Conservation (phyloP, 2,888 invertebrate species). For the Phortica magna region DNA sequence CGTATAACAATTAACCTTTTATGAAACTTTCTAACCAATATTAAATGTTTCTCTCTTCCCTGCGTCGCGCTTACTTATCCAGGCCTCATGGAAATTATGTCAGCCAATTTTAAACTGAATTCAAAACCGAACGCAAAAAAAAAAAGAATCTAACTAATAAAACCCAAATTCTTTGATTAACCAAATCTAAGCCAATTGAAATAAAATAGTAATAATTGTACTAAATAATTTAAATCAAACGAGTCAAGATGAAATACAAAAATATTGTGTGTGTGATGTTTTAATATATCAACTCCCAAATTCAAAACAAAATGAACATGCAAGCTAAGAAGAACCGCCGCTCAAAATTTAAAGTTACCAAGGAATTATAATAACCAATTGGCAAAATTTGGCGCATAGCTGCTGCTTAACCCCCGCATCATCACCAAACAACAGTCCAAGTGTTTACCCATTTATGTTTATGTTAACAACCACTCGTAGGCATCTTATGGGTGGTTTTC, state of each 20-base stretch:
- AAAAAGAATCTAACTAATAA: constrained; percentile 36
- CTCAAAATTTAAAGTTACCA: constrained; percentile 56
- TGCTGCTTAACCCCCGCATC: constrained; percentile 26
- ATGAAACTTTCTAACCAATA: constrained; percentile 12
- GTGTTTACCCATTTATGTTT: constrained; percentile 23
- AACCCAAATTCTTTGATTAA: constrained; percentile 58
- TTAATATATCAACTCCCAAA: too few species aligned
- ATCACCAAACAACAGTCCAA: not conserved
- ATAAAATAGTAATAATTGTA: constrained; percentile 48
- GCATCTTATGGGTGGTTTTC: constrained; percentile 13
- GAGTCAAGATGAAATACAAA: constrained; percentile 52
- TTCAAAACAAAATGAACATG: constrained; percentile 45
- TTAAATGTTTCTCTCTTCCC: constrained; percentile 56
- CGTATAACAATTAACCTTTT: constrained; percentile 12
- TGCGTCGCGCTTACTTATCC: constrained; percentile 59
- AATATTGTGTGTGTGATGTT: constrained; percentile 56
- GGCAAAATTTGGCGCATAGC: constrained; percentile 8
- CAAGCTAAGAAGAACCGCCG: constrained; percentile 46
- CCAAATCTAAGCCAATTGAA: constrained; percentile 66
- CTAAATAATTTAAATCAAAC: constrained; percentile 39
- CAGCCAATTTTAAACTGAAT: constrained; percentile 65
- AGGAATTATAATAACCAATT: constrained; percentile 2
- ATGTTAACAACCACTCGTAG: constrained; percentile 14
- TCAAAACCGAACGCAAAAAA: constrained; percentile 41
- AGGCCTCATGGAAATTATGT: constrained; percentile 76